Base-by-base conservation (phyloP, 2,113 vertebrate genomes). In the Scartelaos histophorus region DNA sequence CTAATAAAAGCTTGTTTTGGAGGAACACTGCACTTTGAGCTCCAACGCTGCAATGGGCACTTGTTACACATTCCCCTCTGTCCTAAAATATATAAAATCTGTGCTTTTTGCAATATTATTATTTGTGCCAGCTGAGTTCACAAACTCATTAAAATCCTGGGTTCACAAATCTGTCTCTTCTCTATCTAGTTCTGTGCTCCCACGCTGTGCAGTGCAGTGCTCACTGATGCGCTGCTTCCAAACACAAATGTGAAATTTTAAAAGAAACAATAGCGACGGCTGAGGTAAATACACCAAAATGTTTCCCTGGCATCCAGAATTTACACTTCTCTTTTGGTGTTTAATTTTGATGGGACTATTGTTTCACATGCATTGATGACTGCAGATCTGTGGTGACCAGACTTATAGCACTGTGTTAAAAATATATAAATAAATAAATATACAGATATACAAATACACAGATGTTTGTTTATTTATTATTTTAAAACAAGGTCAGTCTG, bases 1-100 rank as follows among this genome's bases (percentile, higher is more conserved):
- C 69, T 46, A 47, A 66, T 66, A 46, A 66, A 66, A 66, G 12
- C 1, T 47, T 66, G 43, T 66, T 66, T 66, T 66, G 38, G 64
- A 46, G 46, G 43, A 66, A 66, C 43, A 66, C 24, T 21, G 19
- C 19, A 38, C 29, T 19, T 13, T n/a, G 16, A 12, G 35, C 13
- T 75, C 68, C 6, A 70, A 45, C 17, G 21, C 19, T 24, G 56
- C 67, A 49, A 35, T 66, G 46, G 21, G 24, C n/a, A 73, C 35
- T 56, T 70, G 61, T n/a, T 70, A 61, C 34, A 71, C 60, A 38
- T 56, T 49, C 56, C 4, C 3, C 4, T 54, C 45, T 24, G 21
- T 53, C 69, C 49, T 45, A 70, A 16, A 47, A 29, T 24, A 53
- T 19, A 12, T 22, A 5, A 66, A 51, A 22, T 25, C n/a, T 56